Percentiles rank a stretch among this genome's conserved stretches.
phyloP scores from a whole-genome alignment of 2,113 vertebrate genomes.

The Zeus faber region DNA sequence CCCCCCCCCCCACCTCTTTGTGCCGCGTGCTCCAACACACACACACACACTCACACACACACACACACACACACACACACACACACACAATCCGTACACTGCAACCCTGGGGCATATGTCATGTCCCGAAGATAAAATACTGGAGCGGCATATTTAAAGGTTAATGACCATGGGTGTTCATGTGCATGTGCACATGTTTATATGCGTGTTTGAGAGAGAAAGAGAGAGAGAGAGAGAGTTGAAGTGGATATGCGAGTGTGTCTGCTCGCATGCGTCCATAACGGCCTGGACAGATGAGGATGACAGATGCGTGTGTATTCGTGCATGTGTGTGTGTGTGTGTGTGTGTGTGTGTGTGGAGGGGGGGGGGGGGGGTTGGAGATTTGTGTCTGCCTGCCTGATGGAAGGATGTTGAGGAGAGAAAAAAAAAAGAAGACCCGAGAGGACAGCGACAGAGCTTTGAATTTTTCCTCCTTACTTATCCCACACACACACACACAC shows the following conservation, averaged over 20 bases:
- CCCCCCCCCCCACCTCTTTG: conserved; percentile 8
- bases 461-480: conserved; percentile 72
- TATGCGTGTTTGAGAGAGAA: conserved; percentile 12
- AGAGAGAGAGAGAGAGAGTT: conserved; percentile 21
- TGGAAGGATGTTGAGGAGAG: conserved; percentile 63
- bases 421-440: conserved; percentile 21
- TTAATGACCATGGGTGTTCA: conserved; percentile 43
- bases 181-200: conserved; percentile 3
- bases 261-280: conserved; percentile 50
- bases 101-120: conserved; percentile 29
- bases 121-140: conserved; percentile 44
- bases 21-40: neutral
- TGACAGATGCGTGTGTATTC: conserved; percentile 63
- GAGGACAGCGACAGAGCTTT: conserved; percentile 78
- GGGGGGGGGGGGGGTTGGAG: too few relatives aligned
- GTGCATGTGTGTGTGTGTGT: conserved; percentile 34
- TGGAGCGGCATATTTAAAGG: conserved; percentile 50
- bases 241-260: conserved; percentile 48
- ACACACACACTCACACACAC: conserved; percentile 1
- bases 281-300: conserved; percentile 56
- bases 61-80: conserved; percentile 3
- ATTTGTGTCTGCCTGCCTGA: too few relatives aligned
- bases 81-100: conserved; percentile 26
- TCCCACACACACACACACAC: neutral
- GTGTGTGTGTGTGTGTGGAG: neutral